Percentiles rank a stretch among this genome's conserved stretches.
Conservation (phyloP, 2,797 vertebrate species). For the Cercopithecus neglectus region DNA sequence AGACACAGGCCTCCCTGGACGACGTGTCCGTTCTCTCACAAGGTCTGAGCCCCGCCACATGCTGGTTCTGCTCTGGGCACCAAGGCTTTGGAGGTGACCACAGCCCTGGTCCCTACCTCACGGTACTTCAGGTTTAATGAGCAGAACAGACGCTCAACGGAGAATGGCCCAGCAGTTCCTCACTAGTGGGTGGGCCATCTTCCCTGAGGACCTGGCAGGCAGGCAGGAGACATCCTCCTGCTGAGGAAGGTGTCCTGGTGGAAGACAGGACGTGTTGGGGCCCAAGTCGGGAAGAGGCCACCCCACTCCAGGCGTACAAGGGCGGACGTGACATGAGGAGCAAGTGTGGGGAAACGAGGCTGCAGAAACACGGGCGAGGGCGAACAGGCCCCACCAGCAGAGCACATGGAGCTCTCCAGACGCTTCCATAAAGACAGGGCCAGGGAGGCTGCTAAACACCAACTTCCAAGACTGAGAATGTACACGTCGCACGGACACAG, state of each 20-base stretch:
- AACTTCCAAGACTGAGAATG: neutral
- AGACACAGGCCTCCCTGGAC: neutral
- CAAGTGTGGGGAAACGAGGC: neutral
- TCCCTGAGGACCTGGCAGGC: neutral
- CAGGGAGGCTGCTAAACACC: neutral
- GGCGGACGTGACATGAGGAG: neutral
- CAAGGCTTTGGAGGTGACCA: neutral
- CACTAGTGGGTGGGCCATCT: no score
- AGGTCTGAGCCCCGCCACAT: neutral
- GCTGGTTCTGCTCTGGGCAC: neutral
- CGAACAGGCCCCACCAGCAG: neutral
- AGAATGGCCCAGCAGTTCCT: neutral
- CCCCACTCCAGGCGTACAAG: no score
- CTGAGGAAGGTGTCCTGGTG: neutral
- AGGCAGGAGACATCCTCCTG: neutral
- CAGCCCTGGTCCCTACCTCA: neutral
- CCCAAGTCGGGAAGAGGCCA: neutral
- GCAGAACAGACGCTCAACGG: neutral
- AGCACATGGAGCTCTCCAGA: neutral
- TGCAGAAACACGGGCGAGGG: neutral
- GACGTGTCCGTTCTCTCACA: neutral
- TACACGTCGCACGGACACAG: neutral
- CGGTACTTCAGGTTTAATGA: neutral
- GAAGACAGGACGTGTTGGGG: neutral
- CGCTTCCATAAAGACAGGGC: neutral